Percentiles rank a stretch among this genome's conserved stretches.
phyloP scores from a whole-genome alignment of 1,140 invertebrate genomes.

The Brachionus calyciflorus region DNA sequence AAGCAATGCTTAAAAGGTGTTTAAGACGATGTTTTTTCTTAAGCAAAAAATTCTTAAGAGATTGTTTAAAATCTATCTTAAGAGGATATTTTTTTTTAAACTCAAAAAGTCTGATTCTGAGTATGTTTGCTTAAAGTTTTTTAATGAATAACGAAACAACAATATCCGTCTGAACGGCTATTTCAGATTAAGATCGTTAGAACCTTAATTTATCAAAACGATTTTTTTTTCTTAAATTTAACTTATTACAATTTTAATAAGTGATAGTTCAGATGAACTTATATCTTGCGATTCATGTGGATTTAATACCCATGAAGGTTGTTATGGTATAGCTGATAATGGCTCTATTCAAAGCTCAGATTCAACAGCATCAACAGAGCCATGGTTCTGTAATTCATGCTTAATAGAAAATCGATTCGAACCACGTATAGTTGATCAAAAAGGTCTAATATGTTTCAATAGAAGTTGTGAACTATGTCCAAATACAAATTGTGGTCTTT shows the following conservation, averaged over 20 bases:
- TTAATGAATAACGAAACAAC: too few relatives aligned
- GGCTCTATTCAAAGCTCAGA: conserved; percentile 3
- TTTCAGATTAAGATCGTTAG: too few relatives aligned
- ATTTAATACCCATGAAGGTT: conserved; percentile 41
- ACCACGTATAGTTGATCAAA: neutral
- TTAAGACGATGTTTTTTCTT: too few relatives aligned
- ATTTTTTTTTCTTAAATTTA: too few relatives aligned
- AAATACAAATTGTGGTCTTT: conserved; percentile 41
- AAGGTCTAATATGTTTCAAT: conserved; percentile 1
- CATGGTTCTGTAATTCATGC: conserved; percentile 44
- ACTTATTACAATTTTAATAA: neutral
- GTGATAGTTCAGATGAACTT: conserved; percentile 27
- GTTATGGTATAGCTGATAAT: conserved; percentile 30
- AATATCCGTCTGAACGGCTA: too few relatives aligned
- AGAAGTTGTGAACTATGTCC: conserved; percentile 44
- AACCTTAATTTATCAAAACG: too few relatives aligned
- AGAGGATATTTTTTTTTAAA: too few relatives aligned
- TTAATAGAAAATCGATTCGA: neutral
- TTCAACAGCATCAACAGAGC: conserved; percentile 31
- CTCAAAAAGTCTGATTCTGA: too few relatives aligned
- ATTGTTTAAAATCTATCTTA: too few relatives aligned
- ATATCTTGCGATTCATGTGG: conserved; percentile 43
- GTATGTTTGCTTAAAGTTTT: too few relatives aligned
- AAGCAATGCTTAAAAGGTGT: too few relatives aligned
- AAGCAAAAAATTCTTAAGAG: too few relatives aligned